Conservation (phyloP, 2,888 invertebrate genomes). For the Meliscaeva auricollis region DNA sequence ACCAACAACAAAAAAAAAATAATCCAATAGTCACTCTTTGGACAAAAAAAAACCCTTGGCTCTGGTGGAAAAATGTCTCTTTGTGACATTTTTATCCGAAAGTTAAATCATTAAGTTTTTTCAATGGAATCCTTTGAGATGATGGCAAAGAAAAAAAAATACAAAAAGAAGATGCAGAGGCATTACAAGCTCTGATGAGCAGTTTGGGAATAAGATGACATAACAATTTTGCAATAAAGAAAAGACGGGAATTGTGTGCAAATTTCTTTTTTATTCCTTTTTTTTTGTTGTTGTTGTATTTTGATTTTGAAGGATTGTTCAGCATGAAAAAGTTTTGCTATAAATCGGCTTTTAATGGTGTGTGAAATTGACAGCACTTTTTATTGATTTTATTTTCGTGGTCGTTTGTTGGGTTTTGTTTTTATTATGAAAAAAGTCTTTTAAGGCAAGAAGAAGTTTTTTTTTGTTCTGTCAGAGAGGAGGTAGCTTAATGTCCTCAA, state of each 20-base stretch:
- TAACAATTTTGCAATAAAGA: constrained; percentile 50
- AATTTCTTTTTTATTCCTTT: constrained; percentile 11
- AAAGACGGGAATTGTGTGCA: constrained; percentile 24
- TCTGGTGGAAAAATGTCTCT: constrained; percentile 25
- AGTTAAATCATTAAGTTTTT: constrained; percentile 53
- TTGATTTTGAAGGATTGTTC: background rate
- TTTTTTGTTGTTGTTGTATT: background rate
- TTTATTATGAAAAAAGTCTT: background rate
- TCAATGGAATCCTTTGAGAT: constrained; percentile 25
- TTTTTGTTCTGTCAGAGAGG: no score
- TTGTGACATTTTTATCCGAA: constrained; percentile 35
- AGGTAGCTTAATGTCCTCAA: no score
- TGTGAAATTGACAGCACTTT: constrained; percentile 29
- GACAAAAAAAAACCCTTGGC: no score
- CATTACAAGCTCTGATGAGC: constrained; percentile 28
- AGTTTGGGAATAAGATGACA: constrained; percentile 54
- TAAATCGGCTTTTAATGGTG: constrained; percentile 31
- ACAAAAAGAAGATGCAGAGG: background rate
- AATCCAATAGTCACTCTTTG: background rate
- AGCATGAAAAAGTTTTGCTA: constrained; percentile 16
- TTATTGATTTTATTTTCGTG: constrained; percentile 11
- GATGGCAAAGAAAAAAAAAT: background rate
- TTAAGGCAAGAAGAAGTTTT: no score
- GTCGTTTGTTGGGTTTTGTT: background rate
- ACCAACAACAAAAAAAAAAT: no score